Base-by-base conservation (phyloP, 2,113 vertebrate species). In the Leptosomus discolor region DNA sequence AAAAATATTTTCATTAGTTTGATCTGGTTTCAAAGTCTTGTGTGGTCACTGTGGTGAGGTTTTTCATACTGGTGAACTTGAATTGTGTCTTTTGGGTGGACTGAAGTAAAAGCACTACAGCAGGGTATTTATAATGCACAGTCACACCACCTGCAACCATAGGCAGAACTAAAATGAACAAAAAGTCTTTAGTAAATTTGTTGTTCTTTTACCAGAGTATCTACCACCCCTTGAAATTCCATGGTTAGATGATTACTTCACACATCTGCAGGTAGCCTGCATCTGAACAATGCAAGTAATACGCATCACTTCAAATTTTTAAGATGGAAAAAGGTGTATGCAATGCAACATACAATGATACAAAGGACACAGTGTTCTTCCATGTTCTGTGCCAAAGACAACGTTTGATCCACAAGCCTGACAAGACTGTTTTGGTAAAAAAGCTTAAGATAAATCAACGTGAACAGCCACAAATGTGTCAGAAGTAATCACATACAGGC, bases 41-140 rank as follows among this genome's bases (percentile, higher is more conserved):
- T 4, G 1, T 46, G n/a, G 37, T 58, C 14, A 36, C 45, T 1
- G 0, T 5, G 32, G 24, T 10, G 15, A 79, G 8, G 18, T 27
- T 92, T 87, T 65, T 60, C 70, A 81, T 43, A 77, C 12, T 12
- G 23, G 43, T 80, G 41, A 84, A 92, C 37, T 17, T 81, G 34
- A 89, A 92, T 81, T 81, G 76, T 84, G n/a, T 32, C 37, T 94
- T 96, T 70, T 39, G 48, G 64, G 76, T 5, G 1, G 7, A 63
- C 27, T 48, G 39, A 63, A 74, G 70, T 22, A 51, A 95, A 82
- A 81, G 32, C 56, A 76, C 68, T 51, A 7, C 29, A 85, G 32
- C 65, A 91, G 41, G 16, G 32, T 77, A 88, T 85, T 83, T 74
- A 90, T 85, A 96, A 97, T 84, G 90, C 61, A 29, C 50, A 68